phyloP scores from a whole-genome alignment of 2,113 vertebrate species.

The Gavia stellata region DNA sequence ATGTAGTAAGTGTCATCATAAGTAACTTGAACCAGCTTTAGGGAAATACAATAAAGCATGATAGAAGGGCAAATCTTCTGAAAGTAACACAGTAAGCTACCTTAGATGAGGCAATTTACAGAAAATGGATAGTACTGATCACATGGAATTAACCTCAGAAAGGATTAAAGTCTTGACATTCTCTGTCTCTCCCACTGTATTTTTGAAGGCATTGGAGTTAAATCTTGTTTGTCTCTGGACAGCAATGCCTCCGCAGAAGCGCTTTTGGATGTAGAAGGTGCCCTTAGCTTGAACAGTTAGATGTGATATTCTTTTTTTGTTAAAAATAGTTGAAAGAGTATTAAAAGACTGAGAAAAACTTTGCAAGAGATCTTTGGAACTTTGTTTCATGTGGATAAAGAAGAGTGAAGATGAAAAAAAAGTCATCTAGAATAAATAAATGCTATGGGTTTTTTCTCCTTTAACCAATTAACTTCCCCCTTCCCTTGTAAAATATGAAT shows the following conservation, averaged over 20 bases:
- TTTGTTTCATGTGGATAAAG: not conserved
- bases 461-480: not conserved
- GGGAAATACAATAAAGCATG: not conserved
- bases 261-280: not conserved
- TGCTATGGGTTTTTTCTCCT: not conserved
- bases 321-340: not conserved
- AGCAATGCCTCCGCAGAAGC: not conserved
- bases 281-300: not conserved
- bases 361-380: not conserved
- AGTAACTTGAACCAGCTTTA: not conserved
- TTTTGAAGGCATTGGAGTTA: not conserved
- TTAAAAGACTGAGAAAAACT: not conserved
- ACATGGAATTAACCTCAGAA: not conserved
- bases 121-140: not conserved
- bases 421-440: not conserved
- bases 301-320: not conserved
- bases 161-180: not conserved
- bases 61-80: not conserved
- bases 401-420: not conserved
- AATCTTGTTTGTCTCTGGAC: not conserved
- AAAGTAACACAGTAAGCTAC: not conserved
- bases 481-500: not conserved
- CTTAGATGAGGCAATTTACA: not conserved
- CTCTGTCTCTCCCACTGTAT: not conserved
- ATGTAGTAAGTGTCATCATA: rapidly evolving